Evolutionary conservation across 2,888 invertebrate species (phyloP).

Genomic region (Spilarctia lutea): DNA sequence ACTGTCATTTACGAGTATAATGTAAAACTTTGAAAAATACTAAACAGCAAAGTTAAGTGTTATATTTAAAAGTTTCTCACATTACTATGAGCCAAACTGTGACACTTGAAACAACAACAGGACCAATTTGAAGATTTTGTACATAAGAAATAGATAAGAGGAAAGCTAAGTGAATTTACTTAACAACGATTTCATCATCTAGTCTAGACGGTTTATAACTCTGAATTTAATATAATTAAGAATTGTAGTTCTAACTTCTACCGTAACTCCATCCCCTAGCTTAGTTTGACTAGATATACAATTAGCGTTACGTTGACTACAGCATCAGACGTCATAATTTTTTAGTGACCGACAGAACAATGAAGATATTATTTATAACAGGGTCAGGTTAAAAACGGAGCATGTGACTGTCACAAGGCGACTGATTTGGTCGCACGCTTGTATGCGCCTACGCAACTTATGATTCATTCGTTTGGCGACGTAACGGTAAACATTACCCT

Average conservation of each 20-base stretch:
- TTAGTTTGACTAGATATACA: neutral
- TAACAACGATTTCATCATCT: neutral
- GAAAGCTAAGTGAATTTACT: neutral
- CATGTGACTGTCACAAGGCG: slow-evolving; percentile 68
- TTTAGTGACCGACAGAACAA: slow-evolving; percentile 53
- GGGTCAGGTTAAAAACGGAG: slow-evolving; percentile 69
- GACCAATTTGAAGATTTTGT: neutral
- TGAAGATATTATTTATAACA: slow-evolving; percentile 61
- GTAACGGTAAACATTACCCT: slow-evolving; percentile 80
- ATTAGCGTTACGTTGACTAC: neutral
- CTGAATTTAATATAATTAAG: neutral
- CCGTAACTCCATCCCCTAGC: neutral
- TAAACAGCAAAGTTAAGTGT: neutral
- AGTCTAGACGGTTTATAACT: neutral
- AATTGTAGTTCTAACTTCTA: neutral
- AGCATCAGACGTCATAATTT: slow-evolving; percentile 50
- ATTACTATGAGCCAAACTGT: neutral
- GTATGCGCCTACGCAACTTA: slow-evolving; percentile 74
- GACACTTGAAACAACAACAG: neutral
- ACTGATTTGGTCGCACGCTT: slow-evolving; percentile 73
- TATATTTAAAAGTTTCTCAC: neutral
- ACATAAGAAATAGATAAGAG: neutral
- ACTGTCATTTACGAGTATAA: neutral
- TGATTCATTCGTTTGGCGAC: slow-evolving; percentile 81
- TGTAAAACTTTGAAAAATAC: neutral